Base-by-base conservation (phyloP, 1,140 invertebrate genomes). In the Lepidotrigona ventralis region DNA sequence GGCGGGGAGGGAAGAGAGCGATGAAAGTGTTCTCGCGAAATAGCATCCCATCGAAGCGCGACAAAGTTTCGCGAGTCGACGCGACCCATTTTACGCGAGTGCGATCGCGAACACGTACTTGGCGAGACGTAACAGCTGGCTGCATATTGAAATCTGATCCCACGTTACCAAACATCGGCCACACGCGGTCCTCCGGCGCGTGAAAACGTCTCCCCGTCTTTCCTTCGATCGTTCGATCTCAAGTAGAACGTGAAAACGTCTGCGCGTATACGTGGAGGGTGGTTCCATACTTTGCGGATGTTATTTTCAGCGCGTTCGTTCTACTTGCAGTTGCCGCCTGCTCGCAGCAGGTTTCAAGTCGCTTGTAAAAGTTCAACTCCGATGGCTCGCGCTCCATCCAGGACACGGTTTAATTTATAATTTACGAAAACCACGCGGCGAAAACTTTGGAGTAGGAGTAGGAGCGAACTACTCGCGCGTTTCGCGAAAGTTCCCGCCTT, bases 91-190 rank as follows among this genome's bases (percentile, higher is more conserved):
- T 79, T 33, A 68, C 21, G 64, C 39, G 39, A 46, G 39, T 39
- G 54, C 51, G 51, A 33, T 68, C 51, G 26, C 51, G 51, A 33
- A 54, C 51, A n/a, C 51, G 76, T 74, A 74, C 46, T 64, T 76
- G 19, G 56, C 21, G 12, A 26, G 19, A 75, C 12, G 51, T 68
- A 46, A 23, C 23, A n/a, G 17, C 26, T n/a, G 74, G 51, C 11
- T 54, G 76, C 76, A 69, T 78, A 69, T 53, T 39, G 76, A 69
- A 68, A 78, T 51, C 51, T 78, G 76, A 68, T 78, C 68, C 39
- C 15, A 14, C 64, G 63, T 46, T 68, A n/a, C 33, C 56, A 75
- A 75, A 63, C 56, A 63, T 23, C 23, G n/a, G 21, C 21, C 29
- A 8, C 15, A 14, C n/a, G 19, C 21, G 14, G 29, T 23, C 39